Conservation (phyloP, 2,888 invertebrate genomes). For the Gonocerus acuteangulatus region DNA sequence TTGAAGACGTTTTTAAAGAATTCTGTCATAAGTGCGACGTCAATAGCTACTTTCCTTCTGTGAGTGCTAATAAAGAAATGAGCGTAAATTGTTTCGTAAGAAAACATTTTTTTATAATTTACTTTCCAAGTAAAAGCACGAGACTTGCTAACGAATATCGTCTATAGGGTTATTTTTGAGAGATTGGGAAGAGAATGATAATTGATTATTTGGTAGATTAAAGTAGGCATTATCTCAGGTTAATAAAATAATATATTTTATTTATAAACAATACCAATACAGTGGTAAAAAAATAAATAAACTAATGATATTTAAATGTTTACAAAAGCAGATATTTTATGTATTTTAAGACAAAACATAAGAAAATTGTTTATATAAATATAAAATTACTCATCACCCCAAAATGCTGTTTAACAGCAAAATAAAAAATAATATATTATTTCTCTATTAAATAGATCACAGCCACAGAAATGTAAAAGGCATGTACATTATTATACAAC, state of each 20-base stretch:
- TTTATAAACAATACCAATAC: background rate
- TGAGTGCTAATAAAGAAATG: too few species aligned
- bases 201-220: too few species aligned
- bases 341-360: background rate
- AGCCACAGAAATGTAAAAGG: slow-evolving; percentile 1
- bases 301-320: background rate
- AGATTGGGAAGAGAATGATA: too few species aligned
- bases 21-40: too few species aligned
- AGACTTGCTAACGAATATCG: too few species aligned
- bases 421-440: background rate
- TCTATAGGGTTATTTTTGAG: too few species aligned
- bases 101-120: too few species aligned
- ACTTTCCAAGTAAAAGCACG: too few species aligned
- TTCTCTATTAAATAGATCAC: background rate
- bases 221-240: too few species aligned
- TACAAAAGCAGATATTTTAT: background rate
- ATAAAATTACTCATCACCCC: background rate
- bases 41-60: too few species aligned
- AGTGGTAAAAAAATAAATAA: background rate
- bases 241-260: background rate
- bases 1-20: too few species aligned
- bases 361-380: background rate
- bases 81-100: too few species aligned
- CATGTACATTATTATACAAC: background rate
- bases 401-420: background rate